These are phyloP conservation scores for Cataglyphis livida DNA, from an alignment of 2,888 invertebrate species.

Conservation along the genomic window DNA sequence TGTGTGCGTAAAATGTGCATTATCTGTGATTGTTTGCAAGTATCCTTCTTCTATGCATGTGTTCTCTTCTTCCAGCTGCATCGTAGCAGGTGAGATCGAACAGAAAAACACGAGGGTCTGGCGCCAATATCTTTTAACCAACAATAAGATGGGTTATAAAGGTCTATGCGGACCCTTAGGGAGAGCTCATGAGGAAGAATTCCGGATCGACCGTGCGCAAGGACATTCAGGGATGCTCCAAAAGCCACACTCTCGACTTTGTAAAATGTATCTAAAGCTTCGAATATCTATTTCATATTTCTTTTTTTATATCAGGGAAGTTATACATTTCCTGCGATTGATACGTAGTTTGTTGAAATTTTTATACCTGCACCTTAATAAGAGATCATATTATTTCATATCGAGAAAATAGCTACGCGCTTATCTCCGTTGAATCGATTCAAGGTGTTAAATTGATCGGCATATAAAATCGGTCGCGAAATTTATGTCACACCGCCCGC, in stretches of 20 bases:
- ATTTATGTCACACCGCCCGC: constrained; percentile 33
- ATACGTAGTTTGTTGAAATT: neutral
- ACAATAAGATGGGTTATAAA: constrained; percentile 66
- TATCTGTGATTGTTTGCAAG: neutral
- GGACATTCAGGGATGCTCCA: constrained; percentile 51
- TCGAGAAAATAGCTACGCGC: neutral
- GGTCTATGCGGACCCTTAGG: constrained; percentile 59
- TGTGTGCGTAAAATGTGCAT: neutral
- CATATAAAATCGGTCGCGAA: constrained; percentile 25
- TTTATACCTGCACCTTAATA: too few relatives aligned
- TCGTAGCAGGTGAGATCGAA: constrained; percentile 68
- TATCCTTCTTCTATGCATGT: constrained; percentile 12
- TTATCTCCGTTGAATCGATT: constrained; percentile 13
- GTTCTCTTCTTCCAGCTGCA: constrained; percentile 39
- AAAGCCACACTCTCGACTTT: constrained; percentile 58
- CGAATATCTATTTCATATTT: neutral
- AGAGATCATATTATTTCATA: neutral
- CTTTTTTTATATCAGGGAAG: neutral
- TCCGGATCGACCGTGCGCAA: constrained; percentile 48
- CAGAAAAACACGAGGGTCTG: constrained; percentile 56
- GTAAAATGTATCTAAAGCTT: neutral
- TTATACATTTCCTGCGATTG: neutral
- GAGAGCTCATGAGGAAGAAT: constrained; percentile 59
- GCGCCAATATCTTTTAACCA: constrained; percentile 77
- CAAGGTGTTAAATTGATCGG: constrained; percentile 15